Percentiles rank a stretch among this genome's conserved stretches.
phyloP scores from a whole-genome alignment of 92 coral and sea anemone species.

The Blastomussa wellsi region DNA sequence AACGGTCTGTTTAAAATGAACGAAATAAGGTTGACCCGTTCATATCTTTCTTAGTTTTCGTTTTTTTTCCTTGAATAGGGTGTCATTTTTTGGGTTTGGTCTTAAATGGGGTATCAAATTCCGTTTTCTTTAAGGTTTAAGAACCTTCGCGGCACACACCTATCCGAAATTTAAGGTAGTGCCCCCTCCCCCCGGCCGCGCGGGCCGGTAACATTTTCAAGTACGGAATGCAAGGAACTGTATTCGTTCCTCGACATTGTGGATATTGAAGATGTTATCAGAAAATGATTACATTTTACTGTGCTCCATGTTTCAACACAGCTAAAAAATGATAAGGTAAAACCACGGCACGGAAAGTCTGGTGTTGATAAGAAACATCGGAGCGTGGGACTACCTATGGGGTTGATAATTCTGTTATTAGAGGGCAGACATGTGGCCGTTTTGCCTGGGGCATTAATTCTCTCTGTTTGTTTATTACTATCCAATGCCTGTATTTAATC shows the following conservation, averaged over 20 bases:
- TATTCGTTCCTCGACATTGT: neutral
- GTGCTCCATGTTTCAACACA: constrained; percentile 24
- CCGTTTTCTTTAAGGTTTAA: too few relatives aligned
- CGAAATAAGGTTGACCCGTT: too few relatives aligned
- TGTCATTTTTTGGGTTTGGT: too few relatives aligned
- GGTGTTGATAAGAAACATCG: constrained; percentile 2
- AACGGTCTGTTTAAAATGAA: too few relatives aligned
- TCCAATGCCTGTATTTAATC: neutral
- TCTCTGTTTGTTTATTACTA: neutral
- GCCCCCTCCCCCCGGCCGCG: too few relatives aligned
- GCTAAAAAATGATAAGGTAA: constrained; percentile 7
- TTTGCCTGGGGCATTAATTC: constrained; percentile 24
- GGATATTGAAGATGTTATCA: constrained; percentile 11
- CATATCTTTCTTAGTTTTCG: too few relatives aligned
- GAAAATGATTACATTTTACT: neutral
- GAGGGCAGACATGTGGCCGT: constrained; percentile 29
- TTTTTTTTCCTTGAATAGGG: too few relatives aligned
- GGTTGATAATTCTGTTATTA: constrained; percentile 24
- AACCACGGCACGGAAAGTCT: constrained; percentile 8
- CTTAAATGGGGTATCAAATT: too few relatives aligned
- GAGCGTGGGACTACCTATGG: neutral
- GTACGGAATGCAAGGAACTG: neutral
- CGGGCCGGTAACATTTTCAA: neutral
- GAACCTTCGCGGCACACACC: too few relatives aligned
- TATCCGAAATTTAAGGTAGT: too few relatives aligned